These are phyloP conservation scores for Gandaritis pyraliata DNA, from an alignment of 2,888 invertebrate genomes.

Conservation along the genomic window DNA sequence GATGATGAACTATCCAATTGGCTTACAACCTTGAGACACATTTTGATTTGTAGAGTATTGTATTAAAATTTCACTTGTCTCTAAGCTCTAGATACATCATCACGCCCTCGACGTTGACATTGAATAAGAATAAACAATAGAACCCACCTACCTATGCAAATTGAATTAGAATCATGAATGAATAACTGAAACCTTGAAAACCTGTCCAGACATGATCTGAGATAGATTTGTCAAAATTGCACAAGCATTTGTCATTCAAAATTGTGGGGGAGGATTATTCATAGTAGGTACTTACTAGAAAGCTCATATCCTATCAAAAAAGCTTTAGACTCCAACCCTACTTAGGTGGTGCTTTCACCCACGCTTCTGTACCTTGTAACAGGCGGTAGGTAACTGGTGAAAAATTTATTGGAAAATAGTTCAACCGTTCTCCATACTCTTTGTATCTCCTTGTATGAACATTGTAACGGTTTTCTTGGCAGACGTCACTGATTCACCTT, in stretches of 20 bases:
- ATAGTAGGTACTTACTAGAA: constrained; percentile 54
- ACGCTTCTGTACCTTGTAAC: constrained; percentile 41
- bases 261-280: constrained; percentile 61
- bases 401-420: constrained; percentile 5
- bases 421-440: constrained; percentile 3
- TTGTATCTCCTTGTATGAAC: background rate
- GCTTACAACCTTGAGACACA: too few relatives aligned
- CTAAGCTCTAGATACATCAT: background rate
- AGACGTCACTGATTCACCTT: constrained; percentile 17
- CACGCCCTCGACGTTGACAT: constrained; percentile 9
- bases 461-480: constrained; percentile 13
- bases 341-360: constrained; percentile 49
- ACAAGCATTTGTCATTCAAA: constrained; percentile 38
- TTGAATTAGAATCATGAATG: constrained; percentile 19
- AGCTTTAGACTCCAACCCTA: constrained; percentile 39
- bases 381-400: constrained; percentile 9
- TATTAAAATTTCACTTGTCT: background rate
- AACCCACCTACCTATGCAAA: constrained; percentile 14
- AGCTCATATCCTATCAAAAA: constrained; percentile 50
- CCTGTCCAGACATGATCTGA: constrained; percentile 32
- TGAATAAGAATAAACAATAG: constrained; percentile 12
- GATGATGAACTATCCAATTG: too few relatives aligned
- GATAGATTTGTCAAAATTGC: constrained; percentile 28
- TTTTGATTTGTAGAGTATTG: background rate
- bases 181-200: constrained; percentile 22